phyloP scores from a whole-genome alignment of 2,797 vertebrate species.

The Lutjanus campechanus region DNA sequence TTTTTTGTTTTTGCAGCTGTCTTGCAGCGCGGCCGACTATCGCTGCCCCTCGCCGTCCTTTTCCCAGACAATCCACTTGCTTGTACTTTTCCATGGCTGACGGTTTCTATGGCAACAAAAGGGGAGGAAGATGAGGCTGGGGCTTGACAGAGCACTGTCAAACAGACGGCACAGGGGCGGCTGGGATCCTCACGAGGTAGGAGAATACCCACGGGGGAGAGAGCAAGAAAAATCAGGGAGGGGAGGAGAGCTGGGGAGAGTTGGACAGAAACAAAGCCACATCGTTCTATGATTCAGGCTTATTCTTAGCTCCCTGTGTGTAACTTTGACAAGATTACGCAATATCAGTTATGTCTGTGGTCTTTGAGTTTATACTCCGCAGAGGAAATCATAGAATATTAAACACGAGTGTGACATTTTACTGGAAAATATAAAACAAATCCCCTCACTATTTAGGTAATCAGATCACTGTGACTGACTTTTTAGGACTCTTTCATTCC shows the following conservation, averaged over 20 bases:
- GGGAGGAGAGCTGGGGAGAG: background rate
- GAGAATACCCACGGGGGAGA: constrained; percentile 44
- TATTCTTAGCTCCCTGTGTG: constrained; percentile 9
- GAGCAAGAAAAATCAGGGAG: background rate
- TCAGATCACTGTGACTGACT: background rate
- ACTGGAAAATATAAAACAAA: background rate
- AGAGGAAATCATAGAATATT: background rate
- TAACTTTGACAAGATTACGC: constrained; percentile 1
- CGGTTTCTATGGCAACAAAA: constrained; percentile 75
- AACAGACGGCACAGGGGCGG: constrained; percentile 40
- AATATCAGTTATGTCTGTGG: background rate
- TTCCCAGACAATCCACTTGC: constrained; percentile 49
- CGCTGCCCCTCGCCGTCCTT: constrained; percentile 25
- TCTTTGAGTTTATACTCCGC: background rate
- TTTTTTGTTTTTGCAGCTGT: constrained; percentile 35
- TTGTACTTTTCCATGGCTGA: constrained; percentile 69
- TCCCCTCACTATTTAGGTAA: background rate
- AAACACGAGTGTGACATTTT: background rate
- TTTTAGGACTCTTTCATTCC: background rate
- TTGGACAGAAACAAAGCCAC: constrained; percentile 14
- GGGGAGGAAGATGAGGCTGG: constrained; percentile 45
- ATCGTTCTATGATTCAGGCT: constrained; percentile 1
- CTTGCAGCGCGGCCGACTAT: background rate
- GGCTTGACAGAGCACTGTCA: constrained; percentile 74
- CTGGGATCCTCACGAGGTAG: constrained; percentile 51